Percentiles rank a stretch among this genome's conserved stretches.
phyloP scores from a whole-genome alignment of 2,113 vertebrate genomes.

The Hyaena hyaena region DNA sequence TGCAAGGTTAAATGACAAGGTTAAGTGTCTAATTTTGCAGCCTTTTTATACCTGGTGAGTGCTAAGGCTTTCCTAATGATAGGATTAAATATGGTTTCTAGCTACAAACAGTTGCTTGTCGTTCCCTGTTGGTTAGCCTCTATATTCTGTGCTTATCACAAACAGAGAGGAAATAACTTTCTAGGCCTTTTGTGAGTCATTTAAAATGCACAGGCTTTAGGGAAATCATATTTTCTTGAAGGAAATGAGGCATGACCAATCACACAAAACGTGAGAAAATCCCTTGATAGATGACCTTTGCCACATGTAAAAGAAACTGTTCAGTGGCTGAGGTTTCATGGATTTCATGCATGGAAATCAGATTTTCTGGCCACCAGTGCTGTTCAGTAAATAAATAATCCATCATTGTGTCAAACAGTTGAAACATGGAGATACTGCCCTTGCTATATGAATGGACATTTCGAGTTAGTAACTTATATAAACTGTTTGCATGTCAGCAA shows the following conservation, averaged over 20 bases:
- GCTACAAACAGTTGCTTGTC: conserved; percentile 82
- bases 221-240: conserved; percentile 91
- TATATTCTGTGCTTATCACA: conserved; percentile 85
- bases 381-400: conserved; percentile 94
- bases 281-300: conserved; percentile 93
- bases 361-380: conserved; percentile 92
- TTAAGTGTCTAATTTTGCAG: conserved; percentile 83
- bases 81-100: conserved; percentile 86
- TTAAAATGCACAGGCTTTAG: conserved; percentile 84
- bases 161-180: conserved; percentile 88
- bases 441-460: conserved; percentile 81
- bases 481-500: conserved; percentile 76
- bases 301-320: conserved; percentile 88
- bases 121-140: conserved; percentile 78
- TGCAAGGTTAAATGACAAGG: conserved; percentile 83
- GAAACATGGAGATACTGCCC: conserved; percentile 85
- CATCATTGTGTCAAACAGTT: conserved; percentile 91
- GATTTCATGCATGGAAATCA: conserved; percentile 94
- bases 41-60: conserved; percentile 76
- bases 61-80: conserved; percentile 81
- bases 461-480: conserved; percentile 82
- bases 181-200: conserved; percentile 82
- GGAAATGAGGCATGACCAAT: conserved; percentile 95
- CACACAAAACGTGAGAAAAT: conserved; percentile 90
- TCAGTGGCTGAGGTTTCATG: conserved; percentile 89